Evolutionary conservation across 2,888 invertebrate species (phyloP), one percentile per base, ranked within the genome.

Genomic region (Lutraria lutraria): DNA sequence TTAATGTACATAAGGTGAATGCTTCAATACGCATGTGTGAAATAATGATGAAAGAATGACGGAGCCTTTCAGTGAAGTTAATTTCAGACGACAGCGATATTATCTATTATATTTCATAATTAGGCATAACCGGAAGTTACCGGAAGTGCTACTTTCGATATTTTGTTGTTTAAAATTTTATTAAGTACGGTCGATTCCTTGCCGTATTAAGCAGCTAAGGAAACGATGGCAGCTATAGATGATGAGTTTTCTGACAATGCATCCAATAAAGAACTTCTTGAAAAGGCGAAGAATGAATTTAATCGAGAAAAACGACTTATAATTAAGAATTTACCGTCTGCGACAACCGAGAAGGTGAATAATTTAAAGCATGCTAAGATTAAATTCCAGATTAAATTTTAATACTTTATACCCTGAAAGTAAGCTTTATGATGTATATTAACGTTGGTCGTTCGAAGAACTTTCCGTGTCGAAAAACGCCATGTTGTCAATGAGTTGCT

Each of bases 241-340:
- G 84, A 84, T 29, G 29, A 84, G 4, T 84, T 31, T 54, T 84
- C 76, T 52, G 84, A 76, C 53, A 72, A 72, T 53, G 91, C 86
- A 21, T 89, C 89, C 81, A 91, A 90, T 56, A 85, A 72, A 31
- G 90, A 90, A 54, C 60, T 91, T 54, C 91, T 92, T 21, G 92
- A 90, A 80, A 83, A 84, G n/a, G 90, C 91, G 0, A 92, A 91
- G 83, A 86, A 88, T 83, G 93, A 95, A 92, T 95, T 94, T 87
- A 93, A 94, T 88, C 91, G 92, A 88, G 93, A 93, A 34, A 92
- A 94, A 87, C 90, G 93, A 87, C 87, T 95, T 31, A 82, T 93
- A 31, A 92, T 95, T 76, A 92, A 90, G 85, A 94, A 94, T 85
- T 86, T 95, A 68, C 95, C 95, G 12, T 92, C 92, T 10, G 90